phyloP scores from a whole-genome alignment of 2,797 vertebrate genomes.

The Myotis planiceps region DNA sequence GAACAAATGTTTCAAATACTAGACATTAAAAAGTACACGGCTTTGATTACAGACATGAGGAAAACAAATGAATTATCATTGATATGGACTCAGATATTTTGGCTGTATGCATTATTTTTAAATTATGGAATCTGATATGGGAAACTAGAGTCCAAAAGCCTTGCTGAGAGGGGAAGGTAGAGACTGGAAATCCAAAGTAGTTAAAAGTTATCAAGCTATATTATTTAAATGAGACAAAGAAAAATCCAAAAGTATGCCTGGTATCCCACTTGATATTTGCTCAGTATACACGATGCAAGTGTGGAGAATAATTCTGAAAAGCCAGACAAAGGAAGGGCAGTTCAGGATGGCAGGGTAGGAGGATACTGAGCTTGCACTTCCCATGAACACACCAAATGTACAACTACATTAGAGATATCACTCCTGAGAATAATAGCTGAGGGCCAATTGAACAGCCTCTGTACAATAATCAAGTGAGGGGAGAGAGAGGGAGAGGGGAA shows the following conservation, averaged over 20 bases:
- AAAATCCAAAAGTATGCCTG: not conserved
- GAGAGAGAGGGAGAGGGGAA: accelerated
- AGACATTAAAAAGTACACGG: not conserved
- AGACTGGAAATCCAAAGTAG: not conserved
- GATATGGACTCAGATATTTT: not conserved
- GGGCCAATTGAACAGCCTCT: no score
- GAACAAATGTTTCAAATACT: not conserved
- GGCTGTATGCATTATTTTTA: not conserved
- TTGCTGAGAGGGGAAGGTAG: not conserved
- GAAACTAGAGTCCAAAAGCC: not conserved
- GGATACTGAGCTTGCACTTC: not conserved
- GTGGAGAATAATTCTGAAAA: not conserved
- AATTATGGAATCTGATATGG: not conserved
- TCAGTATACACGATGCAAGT: not conserved
- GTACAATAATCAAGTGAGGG: not conserved
- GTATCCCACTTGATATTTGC: not conserved
- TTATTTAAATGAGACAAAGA: not conserved
- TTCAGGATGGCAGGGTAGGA: no score
- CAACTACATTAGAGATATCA: not conserved
- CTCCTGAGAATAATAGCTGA: not conserved
- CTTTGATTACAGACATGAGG: not conserved
- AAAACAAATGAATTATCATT: not conserved
- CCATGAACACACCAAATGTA: not conserved
- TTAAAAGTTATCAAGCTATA: not conserved
- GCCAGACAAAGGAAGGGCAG: not conserved